phyloP scores from a whole-genome alignment of 2,888 invertebrate genomes.

The Melangyna quadrimaculata region DNA sequence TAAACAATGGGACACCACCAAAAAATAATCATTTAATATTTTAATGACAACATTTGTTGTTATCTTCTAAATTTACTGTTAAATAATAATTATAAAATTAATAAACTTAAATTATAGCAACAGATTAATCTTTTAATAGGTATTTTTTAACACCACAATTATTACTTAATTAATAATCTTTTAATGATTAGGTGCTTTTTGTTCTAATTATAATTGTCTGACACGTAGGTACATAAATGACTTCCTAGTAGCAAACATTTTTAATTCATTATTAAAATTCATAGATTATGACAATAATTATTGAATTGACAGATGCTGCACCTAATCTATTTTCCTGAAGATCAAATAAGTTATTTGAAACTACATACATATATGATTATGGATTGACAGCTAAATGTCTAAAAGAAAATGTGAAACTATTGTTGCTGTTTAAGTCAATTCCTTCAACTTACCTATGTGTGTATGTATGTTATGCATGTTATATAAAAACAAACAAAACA shows the following conservation, averaged over 20 bases:
- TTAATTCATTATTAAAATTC: neutral
- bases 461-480: no score
- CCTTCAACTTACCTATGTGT: neutral
- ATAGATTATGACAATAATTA: neutral
- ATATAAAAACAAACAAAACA: neutral
- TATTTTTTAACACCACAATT: neutral
- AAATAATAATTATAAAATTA: no score
- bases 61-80: no score
- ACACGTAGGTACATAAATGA: neutral
- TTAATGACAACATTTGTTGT: no score
- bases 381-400: slow-evolving; percentile 1
- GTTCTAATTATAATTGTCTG: neutral
- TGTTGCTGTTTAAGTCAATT: slow-evolving; percentile 10
- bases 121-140: neutral
- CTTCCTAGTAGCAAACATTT: neutral
- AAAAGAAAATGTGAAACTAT: neutral
- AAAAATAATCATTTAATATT: no score
- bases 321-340: slow-evolving; percentile 3
- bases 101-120: neutral
- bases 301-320: neutral
- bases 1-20: no score
- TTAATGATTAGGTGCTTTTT: neutral
- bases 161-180: neutral
- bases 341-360: neutral
- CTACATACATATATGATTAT: neutral